Percentiles rank a stretch among this genome's conserved stretches.
Conservation (phyloP, 2,888 invertebrate genomes). For the Mesorhabditis belari region DNA sequence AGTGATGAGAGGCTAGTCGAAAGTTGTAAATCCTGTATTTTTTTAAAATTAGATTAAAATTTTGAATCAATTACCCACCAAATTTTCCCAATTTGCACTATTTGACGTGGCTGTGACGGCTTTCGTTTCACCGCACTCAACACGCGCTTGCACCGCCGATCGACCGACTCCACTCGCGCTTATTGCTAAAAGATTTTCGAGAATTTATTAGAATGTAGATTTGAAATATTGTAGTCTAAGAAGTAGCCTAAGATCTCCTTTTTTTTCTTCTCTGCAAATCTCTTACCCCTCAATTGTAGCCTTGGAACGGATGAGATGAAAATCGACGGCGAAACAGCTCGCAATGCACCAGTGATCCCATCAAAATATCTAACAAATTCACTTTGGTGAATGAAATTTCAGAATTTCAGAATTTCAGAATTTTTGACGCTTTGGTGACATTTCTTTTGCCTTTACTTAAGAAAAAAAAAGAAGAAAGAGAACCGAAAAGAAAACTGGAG, state of each 20-base stretch:
- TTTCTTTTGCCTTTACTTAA: too few species aligned
- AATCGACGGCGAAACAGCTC: conserved; percentile 54
- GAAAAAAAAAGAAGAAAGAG: too few species aligned
- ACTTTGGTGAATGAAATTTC: too few species aligned
- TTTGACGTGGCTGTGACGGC: not conserved
- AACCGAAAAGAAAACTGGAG: too few species aligned
- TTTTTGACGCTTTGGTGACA: too few species aligned
- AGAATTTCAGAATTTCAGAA: too few species aligned
- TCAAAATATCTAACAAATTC: conserved; percentile 56
- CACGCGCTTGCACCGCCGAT: not conserved
- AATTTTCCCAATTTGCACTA: not conserved
- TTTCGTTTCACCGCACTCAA: not conserved
- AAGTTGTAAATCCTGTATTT: not conserved
- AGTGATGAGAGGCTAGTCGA: not conserved
- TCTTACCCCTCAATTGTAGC: conserved; percentile 22
- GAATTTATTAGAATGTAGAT: not conserved
- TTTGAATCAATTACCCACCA: too few species aligned
- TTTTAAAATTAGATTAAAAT: too few species aligned
- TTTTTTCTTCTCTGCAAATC: too few species aligned
- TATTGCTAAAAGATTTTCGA: not conserved
- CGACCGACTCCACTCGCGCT: not conserved
- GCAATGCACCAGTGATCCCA: conserved; percentile 54
- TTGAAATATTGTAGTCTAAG: too few species aligned
- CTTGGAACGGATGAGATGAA: conserved; percentile 33
- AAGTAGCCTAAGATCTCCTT: too few species aligned